These are phyloP conservation scores for Mustela lutreola DNA, from an alignment of 2,113 vertebrate genomes.

Conservation along the genomic window DNA sequence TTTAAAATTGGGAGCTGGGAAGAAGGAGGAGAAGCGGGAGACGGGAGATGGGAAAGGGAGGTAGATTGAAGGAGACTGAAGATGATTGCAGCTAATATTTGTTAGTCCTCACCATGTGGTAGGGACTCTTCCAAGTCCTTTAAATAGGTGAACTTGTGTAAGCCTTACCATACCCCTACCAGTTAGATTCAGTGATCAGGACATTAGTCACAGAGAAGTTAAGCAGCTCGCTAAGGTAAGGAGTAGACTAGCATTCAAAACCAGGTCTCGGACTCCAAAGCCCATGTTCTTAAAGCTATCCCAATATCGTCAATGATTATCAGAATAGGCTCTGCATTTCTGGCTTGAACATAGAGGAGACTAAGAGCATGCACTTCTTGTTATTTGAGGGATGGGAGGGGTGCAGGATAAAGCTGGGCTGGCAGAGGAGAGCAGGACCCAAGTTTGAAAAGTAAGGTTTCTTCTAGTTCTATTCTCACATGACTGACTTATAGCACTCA, in stretches of 20 bases:
- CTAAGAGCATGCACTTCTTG: not conserved
- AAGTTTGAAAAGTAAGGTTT: conserved; percentile 17
- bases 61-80: not conserved
- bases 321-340: not conserved
- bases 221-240: not conserved
- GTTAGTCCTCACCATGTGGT: not conserved
- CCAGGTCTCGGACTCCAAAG: not conserved
- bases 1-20: not conserved
- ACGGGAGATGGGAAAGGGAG: not conserved
- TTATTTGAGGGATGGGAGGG: not conserved
- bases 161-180: not conserved
- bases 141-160: not conserved
- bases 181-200: not conserved
- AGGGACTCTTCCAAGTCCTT: not conserved
- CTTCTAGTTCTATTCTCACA: not conserved
- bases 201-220: not conserved
- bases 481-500: not conserved
- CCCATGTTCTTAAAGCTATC: not conserved
- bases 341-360: conserved; percentile 5
- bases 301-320: not conserved
- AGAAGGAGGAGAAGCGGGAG: not conserved
- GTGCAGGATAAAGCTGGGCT: not conserved
- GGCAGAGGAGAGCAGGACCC: not conserved
- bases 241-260: not conserved
- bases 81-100: not conserved